Conservation (phyloP, 2,113 vertebrate genomes). For the Vireo altiloquus region DNA sequence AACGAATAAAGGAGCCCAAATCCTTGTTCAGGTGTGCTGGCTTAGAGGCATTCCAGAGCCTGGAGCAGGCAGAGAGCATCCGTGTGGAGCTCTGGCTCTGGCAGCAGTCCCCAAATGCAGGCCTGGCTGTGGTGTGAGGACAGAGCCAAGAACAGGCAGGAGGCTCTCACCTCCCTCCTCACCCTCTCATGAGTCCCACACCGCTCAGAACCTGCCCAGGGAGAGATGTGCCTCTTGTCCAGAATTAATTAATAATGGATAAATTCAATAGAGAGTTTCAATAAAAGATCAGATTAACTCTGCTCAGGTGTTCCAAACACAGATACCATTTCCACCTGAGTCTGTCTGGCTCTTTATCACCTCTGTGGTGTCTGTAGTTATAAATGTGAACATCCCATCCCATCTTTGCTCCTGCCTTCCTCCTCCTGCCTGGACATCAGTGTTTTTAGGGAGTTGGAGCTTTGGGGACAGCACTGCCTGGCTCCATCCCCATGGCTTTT, state of each 20-base stretch:
- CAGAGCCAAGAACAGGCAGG: background rate
- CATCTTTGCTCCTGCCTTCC: background rate
- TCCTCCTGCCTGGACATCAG: background rate
- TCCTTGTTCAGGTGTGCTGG: no score
- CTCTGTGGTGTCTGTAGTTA: background rate
- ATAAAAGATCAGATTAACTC: background rate
- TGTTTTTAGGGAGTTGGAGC: background rate
- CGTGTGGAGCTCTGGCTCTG: accelerated
- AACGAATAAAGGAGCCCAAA: background rate
- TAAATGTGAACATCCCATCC: background rate
- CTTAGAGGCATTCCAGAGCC: background rate
- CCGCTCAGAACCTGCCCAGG: background rate
- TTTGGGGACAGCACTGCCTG: background rate
- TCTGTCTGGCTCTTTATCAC: background rate
- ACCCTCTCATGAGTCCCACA: background rate
- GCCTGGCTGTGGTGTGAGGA: background rate
- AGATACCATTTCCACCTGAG: background rate
- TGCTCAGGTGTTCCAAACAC: background rate
- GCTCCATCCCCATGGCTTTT: background rate
- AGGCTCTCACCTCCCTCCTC: background rate
- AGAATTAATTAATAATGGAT: background rate
- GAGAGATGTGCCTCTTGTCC: background rate
- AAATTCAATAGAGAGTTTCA: background rate
- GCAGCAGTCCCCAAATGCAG: background rate
- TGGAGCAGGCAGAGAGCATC: background rate